Conservation (phyloP, 2,797 vertebrate genomes). For the Myotis pilosus region DNA sequence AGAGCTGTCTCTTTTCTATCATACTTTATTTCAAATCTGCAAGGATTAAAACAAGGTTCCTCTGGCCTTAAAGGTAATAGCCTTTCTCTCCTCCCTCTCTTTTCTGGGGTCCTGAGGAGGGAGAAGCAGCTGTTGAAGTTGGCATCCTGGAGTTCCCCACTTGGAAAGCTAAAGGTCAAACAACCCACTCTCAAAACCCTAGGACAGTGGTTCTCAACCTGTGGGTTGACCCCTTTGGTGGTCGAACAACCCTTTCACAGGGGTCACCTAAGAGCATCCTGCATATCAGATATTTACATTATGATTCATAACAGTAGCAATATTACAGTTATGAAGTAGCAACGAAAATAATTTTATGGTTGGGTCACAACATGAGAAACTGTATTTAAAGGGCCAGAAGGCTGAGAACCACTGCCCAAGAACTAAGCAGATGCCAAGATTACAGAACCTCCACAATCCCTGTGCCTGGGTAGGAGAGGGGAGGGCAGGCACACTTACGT, state of each 20-base stretch:
- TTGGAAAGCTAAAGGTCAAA: not conserved
- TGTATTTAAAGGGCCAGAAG: too few relatives aligned
- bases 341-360: too few relatives aligned
- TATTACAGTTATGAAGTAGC: too few relatives aligned
- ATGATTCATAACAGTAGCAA: too few relatives aligned
- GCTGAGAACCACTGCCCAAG: too few relatives aligned
- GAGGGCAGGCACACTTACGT: too few relatives aligned
- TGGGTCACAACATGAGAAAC: too few relatives aligned
- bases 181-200: not conserved
- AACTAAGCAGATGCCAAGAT: not conserved
- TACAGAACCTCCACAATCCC: not conserved
- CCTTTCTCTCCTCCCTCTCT: not conserved
- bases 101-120: not conserved
- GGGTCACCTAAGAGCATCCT: too few relatives aligned
- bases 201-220: not conserved
- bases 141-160: not conserved
- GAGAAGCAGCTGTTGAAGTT: not conserved
- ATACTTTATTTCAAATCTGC: not conserved
- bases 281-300: too few relatives aligned
- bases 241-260: too few relatives aligned
- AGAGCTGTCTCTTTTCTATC: not conserved
- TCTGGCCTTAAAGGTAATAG: not conserved
- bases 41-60: not conserved
- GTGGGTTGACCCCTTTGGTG: too few relatives aligned
- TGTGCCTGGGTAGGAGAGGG: rapidly evolving